Percentiles rank a stretch among this genome's conserved stretches.
These are phyloP conservation scores for Uloborus diversus DNA, from an alignment of 1,140 invertebrate genomes.

Conservation along the genomic window DNA sequence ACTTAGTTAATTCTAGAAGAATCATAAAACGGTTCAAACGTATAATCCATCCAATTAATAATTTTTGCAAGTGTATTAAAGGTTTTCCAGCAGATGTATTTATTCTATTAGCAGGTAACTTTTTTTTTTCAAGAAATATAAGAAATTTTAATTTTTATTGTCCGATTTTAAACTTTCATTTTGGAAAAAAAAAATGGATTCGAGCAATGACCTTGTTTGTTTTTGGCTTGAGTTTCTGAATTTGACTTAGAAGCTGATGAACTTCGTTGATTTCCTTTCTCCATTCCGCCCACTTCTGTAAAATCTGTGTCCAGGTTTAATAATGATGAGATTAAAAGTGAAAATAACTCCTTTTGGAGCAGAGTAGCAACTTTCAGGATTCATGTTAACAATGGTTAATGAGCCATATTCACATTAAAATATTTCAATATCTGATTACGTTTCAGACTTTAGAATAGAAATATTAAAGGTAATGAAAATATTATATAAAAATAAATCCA, in stretches of 20 bases:
- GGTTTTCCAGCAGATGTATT: too few relatives aligned
- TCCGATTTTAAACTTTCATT: too few relatives aligned
- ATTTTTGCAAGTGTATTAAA: too few relatives aligned
- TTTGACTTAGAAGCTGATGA: conserved; percentile 22
- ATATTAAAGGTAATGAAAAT: neutral
- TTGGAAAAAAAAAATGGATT: too few relatives aligned
- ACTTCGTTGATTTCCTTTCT: conserved; percentile 29
- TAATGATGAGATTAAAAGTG: neutral
- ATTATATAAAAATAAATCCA: neutral
- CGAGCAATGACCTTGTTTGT: conserved; percentile 45
- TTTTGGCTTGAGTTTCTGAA: conserved; percentile 31
- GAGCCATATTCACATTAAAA: conserved; percentile 35
- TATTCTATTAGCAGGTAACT: too few relatives aligned
- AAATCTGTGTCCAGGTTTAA: conserved; percentile 33
- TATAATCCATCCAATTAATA: too few relatives aligned
- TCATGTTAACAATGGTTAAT: conserved; percentile 39
- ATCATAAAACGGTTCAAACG: too few relatives aligned
- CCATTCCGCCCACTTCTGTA: conserved; percentile 35
- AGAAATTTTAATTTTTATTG: too few relatives aligned
- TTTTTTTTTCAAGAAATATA: too few relatives aligned
- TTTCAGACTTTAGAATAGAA: neutral
- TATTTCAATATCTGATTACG: neutral
- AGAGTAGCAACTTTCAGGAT: conserved; percentile 11
- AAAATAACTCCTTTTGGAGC: conserved; percentile 34
- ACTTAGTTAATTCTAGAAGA: too few relatives aligned